Base-by-base conservation (phyloP, 2,888 invertebrate genomes). In the Coelogynopora nodosa region DNA sequence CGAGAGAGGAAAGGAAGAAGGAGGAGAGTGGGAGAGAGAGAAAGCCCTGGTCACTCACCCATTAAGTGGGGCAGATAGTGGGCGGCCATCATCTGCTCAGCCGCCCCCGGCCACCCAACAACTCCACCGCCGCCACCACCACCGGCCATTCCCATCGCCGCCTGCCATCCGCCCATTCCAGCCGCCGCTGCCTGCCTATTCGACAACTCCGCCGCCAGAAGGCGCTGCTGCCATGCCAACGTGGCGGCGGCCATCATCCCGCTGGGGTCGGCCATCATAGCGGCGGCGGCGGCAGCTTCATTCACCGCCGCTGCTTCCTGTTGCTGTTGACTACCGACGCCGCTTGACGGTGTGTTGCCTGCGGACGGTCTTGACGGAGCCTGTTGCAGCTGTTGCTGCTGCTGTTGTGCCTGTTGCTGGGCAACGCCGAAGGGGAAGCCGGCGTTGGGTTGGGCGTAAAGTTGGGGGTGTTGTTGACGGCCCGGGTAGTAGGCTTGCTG, bases 401-500 rank as follows among this genome's bases (percentile, higher is more conserved):
- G 49, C 49, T 49, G 49, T 49, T 49, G 49, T 49, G 49, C 10
- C 49, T 49, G 49, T 49, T 49, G 49, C 18, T 18, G 5, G 49
- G 5, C 5, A 18, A 49, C 18, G 18, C 49, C 49, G 18, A 49
- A 49, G 18, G 5, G 49, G 18, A 49, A 49, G 49, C 49, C 49
- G 18, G 74, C 18, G 23, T 5, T 5, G 74, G 27, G 10, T 5
- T 10, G 23, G 18, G 2, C 74, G 18, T 10, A 26, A 74, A 5
- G 5, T 74, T 26, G 2, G 74, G 74, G 5, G 74, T 10, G 49
- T 10, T 5, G 49, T 10, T 49, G 49, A 18, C 49, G 49, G 5
- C 49, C 27, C 18, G 74, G 74, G 74, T 74, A 74, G 74, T 74
- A 74, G 74, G 74, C 74, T 74, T 74, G 74, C 74, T 74, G 74